Evolutionary conservation across 2,113 vertebrate species (phyloP).

Genomic region (Myotis lucifugus): DNA sequence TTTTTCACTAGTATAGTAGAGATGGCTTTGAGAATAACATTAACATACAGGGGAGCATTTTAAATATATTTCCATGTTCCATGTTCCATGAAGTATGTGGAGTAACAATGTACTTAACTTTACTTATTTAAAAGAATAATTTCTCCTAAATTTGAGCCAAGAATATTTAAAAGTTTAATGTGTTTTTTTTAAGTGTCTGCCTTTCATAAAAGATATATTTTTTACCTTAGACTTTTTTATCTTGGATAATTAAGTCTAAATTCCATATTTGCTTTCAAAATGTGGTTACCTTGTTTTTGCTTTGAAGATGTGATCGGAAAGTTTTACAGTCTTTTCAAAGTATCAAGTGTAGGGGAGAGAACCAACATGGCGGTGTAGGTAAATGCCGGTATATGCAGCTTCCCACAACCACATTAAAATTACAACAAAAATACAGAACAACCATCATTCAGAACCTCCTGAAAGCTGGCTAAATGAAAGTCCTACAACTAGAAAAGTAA

Average conservation of each 20-base stretch:
- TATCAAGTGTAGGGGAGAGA: too few relatives aligned
- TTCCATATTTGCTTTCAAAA: slow-evolving; percentile 41
- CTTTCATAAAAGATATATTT: background rate
- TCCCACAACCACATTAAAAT: too few relatives aligned
- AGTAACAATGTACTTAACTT: background rate
- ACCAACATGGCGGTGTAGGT: too few relatives aligned
- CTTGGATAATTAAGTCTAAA: slow-evolving; percentile 34
- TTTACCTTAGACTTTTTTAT: slow-evolving; percentile 10
- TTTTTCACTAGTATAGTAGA: background rate
- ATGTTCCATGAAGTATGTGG: background rate
- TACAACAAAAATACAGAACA: too few relatives aligned
- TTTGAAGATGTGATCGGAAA: slow-evolving; percentile 26
- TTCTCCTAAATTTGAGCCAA: slow-evolving; percentile 8
- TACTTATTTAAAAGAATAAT: slow-evolving; percentile 13
- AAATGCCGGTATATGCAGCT: too few relatives aligned
- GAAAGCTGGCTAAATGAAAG: too few relatives aligned
- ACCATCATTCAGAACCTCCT: too few relatives aligned
- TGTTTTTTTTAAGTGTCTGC: slow-evolving; percentile 5
- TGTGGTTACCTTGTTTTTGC: slow-evolving; percentile 23
- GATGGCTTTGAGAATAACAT: background rate
- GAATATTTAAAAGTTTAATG: background rate
- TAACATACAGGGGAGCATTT: background rate
- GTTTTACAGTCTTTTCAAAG: background rate
- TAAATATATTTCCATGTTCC: background rate
- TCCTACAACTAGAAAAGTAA: too few relatives aligned